Evolutionary conservation across 2,797 vertebrate genomes (phyloP).

Genomic region (Coregonus suidteri): DNA sequence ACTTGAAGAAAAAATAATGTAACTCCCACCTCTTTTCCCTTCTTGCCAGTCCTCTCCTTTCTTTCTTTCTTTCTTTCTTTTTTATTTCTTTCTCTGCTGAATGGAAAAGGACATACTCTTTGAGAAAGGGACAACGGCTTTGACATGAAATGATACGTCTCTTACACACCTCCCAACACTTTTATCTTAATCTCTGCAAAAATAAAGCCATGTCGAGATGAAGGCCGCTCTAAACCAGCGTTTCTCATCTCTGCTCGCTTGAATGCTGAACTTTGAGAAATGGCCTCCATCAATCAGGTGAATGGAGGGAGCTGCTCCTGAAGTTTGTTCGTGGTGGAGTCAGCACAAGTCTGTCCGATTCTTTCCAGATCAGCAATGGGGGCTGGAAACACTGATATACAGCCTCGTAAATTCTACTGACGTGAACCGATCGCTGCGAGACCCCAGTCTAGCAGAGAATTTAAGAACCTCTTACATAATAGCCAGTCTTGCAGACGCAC

Average conservation of each 20-base stretch:
- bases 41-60: slow-evolving; percentile 24
- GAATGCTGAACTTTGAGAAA: slow-evolving; percentile 16
- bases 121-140: slow-evolving; percentile 55
- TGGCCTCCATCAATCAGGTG: slow-evolving; percentile 16
- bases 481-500: background rate
- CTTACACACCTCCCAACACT: background rate
- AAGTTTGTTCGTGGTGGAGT: slow-evolving; percentile 9
- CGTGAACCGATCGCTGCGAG: background rate
- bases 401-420: slow-evolving; percentile 17
- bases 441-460: too few relatives aligned
- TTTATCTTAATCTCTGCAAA: background rate
- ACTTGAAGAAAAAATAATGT: too few relatives aligned
- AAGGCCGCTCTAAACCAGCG: background rate
- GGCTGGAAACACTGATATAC: slow-evolving; percentile 6
- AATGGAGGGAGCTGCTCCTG: slow-evolving; percentile 17
- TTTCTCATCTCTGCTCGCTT: background rate
- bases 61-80: too few relatives aligned
- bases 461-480: background rate
- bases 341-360: slow-evolving; percentile 17
- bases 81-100: slow-evolving; percentile 27
- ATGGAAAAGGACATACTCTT: slow-evolving; percentile 21
- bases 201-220: background rate
- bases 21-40: slow-evolving; percentile 1
- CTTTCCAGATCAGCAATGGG: slow-evolving; percentile 10
- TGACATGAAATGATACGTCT: slow-evolving; percentile 18